Evolutionary conservation across 2,797 vertebrate species (phyloP), one percentile per base, ranked within the genome.

Genomic region (Chrysolophus pictus): DNA sequence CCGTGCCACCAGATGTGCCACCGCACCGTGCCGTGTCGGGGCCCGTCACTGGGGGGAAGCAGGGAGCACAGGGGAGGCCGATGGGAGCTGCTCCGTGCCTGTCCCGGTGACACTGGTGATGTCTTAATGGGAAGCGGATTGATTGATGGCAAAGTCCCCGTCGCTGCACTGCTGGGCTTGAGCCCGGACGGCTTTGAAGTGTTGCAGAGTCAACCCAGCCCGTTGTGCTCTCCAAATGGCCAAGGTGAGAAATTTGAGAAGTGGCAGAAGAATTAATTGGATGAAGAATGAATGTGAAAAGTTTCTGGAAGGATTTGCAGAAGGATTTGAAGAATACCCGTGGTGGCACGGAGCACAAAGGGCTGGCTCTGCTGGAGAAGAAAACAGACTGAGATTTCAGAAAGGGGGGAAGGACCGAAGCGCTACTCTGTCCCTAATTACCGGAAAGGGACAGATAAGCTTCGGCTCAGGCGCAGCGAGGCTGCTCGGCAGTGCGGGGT

Each of bases 21-120:
- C 24, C 9, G 3, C 33, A 2, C 13, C 1, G 1, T 3, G 4
- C 58, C 6, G 53, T 0, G 0, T 73, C 26, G 47, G 22, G 63
- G 23, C 21, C 59, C 4, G 0, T 2, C 39, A 39, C 37, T 0
- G 0, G 31, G 69, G 91, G 83, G 93, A 84, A 90, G 91, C 62
- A 4, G 62, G 28, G 39, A 29, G 16, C 39, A 10, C 18, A 42
- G 39, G 39, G 39, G 21, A 23, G 62, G 28, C 29, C 7, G 9
- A 8, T 21, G 55, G 39, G 17, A 80, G 26, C 55, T 56, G 18
- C 47, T 41, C 63, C 31, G 58, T n/a, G 14, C 3, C 33, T 23
- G 11, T 4, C 14, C 18, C 18, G 23, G 28, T 33, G 55, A 5
- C 16, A 14, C 11, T 41, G 63, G 15, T 53, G 26, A 29, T 18